These are phyloP conservation scores for Plagodis dolabraria DNA, from an alignment of 2,888 invertebrate genomes.

Conservation along the genomic window DNA sequence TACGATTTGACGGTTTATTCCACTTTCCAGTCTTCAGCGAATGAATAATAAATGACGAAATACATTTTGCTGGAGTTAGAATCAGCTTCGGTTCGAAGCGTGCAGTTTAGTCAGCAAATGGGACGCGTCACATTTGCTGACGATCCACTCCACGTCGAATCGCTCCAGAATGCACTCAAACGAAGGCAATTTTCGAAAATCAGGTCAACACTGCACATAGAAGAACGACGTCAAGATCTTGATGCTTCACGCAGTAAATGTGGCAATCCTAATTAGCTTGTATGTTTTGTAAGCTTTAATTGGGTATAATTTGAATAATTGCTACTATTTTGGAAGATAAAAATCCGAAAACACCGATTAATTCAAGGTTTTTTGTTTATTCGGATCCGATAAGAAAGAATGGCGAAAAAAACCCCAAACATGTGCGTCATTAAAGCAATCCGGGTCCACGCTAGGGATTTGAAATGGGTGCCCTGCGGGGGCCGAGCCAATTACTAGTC, in stretches of 20 bases:
- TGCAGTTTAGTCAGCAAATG: conserved; percentile 44
- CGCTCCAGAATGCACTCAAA: conserved; percentile 41
- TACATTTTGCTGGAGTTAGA: conserved; percentile 52
- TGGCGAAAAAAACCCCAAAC: conserved; percentile 63
- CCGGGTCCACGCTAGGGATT: conserved; percentile 64
- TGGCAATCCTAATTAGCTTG: conserved; percentile 7
- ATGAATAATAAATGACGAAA: conserved; percentile 78
- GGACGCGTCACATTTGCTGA: conserved; percentile 48
- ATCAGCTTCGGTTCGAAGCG: conserved; percentile 24
- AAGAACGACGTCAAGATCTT: conserved; percentile 9
- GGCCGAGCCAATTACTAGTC: conserved; percentile 64
- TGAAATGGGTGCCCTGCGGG: conserved; percentile 67
- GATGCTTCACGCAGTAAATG: background rate
- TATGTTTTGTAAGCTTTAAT: conserved; percentile 1
- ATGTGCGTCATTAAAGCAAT: conserved; percentile 74
- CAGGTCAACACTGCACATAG: conserved; percentile 29
- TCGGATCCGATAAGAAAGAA: conserved; percentile 37
- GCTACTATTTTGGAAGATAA: background rate
- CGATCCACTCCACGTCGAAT: conserved; percentile 41
- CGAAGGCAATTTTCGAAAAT: conserved; percentile 38
- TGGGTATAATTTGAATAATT: conserved; percentile 4
- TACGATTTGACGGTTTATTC: conserved; percentile 70
- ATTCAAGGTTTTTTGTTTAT: conserved; percentile 21
- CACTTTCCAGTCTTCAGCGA: conserved; percentile 74
- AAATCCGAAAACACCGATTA: background rate